Conservation (phyloP, 2,888 invertebrate genomes). For the Reticulitermes lucifugus region DNA sequence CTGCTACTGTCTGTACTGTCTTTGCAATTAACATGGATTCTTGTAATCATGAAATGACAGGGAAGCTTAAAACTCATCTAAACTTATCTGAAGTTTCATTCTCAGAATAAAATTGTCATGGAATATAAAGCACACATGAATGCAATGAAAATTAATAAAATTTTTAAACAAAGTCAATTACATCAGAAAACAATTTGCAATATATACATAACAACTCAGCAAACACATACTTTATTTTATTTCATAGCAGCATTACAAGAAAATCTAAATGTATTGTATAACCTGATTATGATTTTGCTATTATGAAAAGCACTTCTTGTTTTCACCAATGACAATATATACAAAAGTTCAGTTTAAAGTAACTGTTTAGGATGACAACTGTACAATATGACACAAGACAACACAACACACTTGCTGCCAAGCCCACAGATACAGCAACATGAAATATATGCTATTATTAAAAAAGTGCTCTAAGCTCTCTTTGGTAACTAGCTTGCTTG, state of each 20-base stretch:
- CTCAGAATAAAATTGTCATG: not conserved
- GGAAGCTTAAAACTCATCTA: not conserved
- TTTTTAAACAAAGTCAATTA: not conserved
- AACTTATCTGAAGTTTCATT: slow-evolving; percentile 5
- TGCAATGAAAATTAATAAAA: not conserved
- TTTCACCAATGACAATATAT: not conserved
- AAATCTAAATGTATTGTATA: not conserved
- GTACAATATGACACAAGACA: not conserved
- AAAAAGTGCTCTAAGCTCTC: slow-evolving; percentile 13
- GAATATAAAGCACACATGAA: not conserved
- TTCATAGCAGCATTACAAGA: not conserved
- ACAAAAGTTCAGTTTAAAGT: not conserved
- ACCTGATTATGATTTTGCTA: not conserved
- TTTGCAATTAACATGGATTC: too few relatives aligned
- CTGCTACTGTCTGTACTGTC: too few relatives aligned
- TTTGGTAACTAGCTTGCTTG: slow-evolving; percentile 10
- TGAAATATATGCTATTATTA: not conserved
- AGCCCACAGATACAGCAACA: not conserved
- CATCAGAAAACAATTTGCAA: not conserved
- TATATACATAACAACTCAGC: not conserved
- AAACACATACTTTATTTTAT: not conserved
- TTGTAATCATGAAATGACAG: too few relatives aligned
- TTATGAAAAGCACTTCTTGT: slow-evolving; percentile 2
- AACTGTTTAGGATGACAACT: not conserved
- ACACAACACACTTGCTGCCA: slow-evolving; percentile 1